Conservation (phyloP, 2,797 vertebrate genomes). For the Tympanoctomys barrerae region DNA sequence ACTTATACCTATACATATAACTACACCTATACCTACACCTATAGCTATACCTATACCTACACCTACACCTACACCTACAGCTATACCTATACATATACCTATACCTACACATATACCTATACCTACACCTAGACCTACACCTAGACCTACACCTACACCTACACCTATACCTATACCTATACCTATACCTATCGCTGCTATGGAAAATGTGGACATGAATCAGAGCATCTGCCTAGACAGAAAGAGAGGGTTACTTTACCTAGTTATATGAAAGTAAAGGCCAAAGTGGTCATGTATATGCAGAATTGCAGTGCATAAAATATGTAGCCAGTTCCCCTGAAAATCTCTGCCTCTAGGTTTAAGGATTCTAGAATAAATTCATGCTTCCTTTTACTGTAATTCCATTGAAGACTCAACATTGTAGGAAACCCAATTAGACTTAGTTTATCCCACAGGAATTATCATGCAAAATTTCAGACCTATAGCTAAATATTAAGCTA, state of each 20-base stretch:
- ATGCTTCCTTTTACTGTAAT: background rate
- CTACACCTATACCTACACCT: no score
- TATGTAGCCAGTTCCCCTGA: background rate
- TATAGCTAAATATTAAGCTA: background rate
- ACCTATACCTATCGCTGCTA: background rate
- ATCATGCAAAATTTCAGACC: background rate
- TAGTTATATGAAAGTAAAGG: background rate
- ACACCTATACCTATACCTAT: no score
- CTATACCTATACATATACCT: no score
- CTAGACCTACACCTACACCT: no score
- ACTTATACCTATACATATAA: no score
- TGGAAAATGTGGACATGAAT: background rate
- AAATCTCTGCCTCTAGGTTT: background rate
- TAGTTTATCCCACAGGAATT: background rate
- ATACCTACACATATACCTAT: no score
- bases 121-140: no score
- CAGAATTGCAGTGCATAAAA: background rate
- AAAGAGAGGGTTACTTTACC: background rate
- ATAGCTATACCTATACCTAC: no score
- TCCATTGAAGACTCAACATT: background rate
- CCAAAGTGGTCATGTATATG: background rate
- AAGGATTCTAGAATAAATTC: background rate
- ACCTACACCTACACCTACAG: no score
- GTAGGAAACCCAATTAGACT: background rate
- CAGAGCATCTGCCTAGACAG: background rate